Evolutionary conservation across 2,797 vertebrate species (phyloP).

Genomic region (Eospalax fontanierii): DNA sequence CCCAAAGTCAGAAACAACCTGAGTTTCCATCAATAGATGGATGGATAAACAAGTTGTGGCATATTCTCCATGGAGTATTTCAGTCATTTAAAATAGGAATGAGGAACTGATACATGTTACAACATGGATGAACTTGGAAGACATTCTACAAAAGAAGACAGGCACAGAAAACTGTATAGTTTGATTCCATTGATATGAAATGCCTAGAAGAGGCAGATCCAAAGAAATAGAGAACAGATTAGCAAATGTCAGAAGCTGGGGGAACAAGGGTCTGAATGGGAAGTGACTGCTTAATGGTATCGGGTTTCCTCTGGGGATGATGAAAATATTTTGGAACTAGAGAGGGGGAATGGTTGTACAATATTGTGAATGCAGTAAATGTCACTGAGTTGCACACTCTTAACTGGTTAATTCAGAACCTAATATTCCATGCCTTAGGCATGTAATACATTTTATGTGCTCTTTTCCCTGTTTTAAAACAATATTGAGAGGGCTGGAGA

Average conservation of each 20-base stretch:
- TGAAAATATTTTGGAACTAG: background rate
- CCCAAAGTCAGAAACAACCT: background rate
- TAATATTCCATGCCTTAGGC: background rate
- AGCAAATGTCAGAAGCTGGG: background rate
- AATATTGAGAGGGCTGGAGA: too few species aligned
- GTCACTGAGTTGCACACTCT: background rate
- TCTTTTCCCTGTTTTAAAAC: background rate
- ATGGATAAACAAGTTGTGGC: background rate
- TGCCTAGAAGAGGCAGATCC: background rate
- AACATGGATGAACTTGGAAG: background rate
- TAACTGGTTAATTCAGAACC: background rate
- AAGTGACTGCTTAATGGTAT: background rate
- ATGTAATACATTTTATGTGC: background rate
- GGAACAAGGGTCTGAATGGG: background rate
- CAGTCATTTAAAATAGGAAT: background rate
- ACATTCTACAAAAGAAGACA: background rate
- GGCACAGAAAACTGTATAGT: too few species aligned
- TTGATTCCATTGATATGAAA: background rate
- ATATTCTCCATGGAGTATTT: background rate
- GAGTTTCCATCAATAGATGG: background rate
- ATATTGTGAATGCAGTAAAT: background rate
- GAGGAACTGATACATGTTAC: too few species aligned
- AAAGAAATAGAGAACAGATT: background rate
- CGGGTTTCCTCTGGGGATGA: background rate
- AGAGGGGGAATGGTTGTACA: background rate